These are phyloP conservation scores for Paramuricea clavata DNA, from an alignment of 92 coral and sea anemone species.

Conservation along the genomic window DNA sequence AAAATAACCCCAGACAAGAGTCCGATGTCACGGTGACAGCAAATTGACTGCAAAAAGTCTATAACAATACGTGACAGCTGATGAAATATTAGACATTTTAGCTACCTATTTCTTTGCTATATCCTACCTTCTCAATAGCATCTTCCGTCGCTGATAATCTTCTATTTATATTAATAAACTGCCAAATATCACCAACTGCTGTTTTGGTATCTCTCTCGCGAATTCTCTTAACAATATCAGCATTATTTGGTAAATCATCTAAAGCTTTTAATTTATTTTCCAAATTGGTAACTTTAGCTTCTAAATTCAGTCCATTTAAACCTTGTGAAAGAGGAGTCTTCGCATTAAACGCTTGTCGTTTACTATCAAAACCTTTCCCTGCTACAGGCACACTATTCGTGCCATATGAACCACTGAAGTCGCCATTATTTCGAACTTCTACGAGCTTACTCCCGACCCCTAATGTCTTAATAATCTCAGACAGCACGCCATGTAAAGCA, in stretches of 20 bases:
- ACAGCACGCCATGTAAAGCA: conserved; percentile 89
- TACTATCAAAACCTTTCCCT: conserved; percentile 32
- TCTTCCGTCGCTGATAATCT: conserved; percentile 96
- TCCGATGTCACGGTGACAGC: background rate
- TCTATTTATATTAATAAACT: conserved; percentile 92
- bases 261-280: conserved; percentile 81
- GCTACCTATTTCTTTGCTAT: background rate
- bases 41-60: background rate
- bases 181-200: conserved; percentile 98
- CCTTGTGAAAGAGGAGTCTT: background rate
- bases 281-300: conserved; percentile 78
- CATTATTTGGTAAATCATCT: conserved; percentile 91
- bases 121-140: conserved; percentile 90
- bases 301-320: conserved; percentile 68
- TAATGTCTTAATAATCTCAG: conserved; percentile 86
- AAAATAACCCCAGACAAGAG: background rate
- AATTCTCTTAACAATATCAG: conserved; percentile 86
- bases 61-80: conserved; percentile 27
- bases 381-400: conserved; percentile 69
- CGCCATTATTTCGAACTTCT: conserved; percentile 67
- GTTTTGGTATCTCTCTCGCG: conserved; percentile 74
- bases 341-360: conserved; percentile 38
- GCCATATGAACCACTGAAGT: conserved; percentile 47
- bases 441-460: conserved; percentile 87
- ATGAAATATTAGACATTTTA: background rate